These are phyloP conservation scores for Aphaenogaster rudis DNA, from an alignment of 1,140 invertebrate genomes.

Conservation along the genomic window DNA sequence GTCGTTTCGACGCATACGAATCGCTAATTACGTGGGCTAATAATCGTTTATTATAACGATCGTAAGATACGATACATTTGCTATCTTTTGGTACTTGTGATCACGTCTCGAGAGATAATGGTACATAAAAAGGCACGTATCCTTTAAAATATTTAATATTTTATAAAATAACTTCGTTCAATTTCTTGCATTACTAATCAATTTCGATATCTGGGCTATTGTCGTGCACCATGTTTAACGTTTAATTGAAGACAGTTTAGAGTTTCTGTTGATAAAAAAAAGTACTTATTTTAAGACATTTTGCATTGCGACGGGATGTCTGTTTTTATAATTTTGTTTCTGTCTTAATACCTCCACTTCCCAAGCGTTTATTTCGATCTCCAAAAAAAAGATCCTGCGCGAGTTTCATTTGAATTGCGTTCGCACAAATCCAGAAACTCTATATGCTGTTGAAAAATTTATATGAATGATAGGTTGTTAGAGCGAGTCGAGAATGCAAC, in stretches of 20 bases:
- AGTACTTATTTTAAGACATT: background rate
- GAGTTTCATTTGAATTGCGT: background rate
- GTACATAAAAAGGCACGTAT: background rate
- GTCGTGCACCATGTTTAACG: background rate
- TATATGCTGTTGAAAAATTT: slow-evolving; percentile 21
- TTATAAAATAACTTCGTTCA: background rate
- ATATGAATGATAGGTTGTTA: slow-evolving; percentile 11
- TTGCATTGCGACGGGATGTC: background rate
- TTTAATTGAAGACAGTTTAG: background rate
- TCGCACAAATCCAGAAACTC: background rate
- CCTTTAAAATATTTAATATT: background rate
- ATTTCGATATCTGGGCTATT: background rate
- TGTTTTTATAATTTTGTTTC: background rate
- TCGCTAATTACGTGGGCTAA: background rate
- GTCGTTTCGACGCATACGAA: background rate
- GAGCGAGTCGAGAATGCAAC: background rate
- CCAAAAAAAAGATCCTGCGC: background rate
- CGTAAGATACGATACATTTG: background rate
- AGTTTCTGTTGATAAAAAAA: background rate
- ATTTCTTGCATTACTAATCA: background rate
- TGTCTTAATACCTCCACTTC: background rate
- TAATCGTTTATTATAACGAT: background rate
- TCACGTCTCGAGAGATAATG: background rate
- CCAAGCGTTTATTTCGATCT: background rate
- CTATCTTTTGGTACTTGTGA: background rate